Evolutionary conservation across 2,888 invertebrate genomes (phyloP).

Genomic region (Rugalucina vietnamica): DNA sequence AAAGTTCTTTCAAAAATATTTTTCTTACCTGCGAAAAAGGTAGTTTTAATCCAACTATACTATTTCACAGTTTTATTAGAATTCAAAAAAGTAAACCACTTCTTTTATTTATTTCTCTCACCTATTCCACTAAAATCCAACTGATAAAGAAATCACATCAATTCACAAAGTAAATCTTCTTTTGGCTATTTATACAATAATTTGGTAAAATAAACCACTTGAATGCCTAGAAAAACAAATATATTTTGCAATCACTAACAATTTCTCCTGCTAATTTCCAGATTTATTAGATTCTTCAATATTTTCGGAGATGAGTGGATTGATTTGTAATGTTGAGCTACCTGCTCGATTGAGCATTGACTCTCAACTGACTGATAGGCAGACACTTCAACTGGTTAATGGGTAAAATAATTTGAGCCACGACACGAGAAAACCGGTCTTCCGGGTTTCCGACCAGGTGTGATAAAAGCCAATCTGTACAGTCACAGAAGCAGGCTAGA

Average conservation of each 20-base stretch:
- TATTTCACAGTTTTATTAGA: too few relatives aligned
- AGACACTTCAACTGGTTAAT: too few relatives aligned
- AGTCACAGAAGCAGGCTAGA: too few relatives aligned
- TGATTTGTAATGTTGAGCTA: background rate
- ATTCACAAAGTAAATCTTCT: background rate
- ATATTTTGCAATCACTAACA: background rate
- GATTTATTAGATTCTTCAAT: background rate
- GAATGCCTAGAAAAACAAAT: constrained; percentile 8
- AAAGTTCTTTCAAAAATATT: too few relatives aligned
- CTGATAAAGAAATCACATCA: constrained; percentile 5
- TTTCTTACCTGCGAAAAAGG: background rate
- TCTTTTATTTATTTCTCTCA: too few relatives aligned
- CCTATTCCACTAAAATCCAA: constrained; percentile 1
- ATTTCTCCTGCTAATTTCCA: background rate
- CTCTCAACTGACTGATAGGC: background rate
- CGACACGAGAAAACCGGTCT: too few relatives aligned
- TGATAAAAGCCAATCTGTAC: too few relatives aligned
- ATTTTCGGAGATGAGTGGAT: background rate
- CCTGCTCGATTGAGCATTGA: background rate
- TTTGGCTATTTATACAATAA: constrained; percentile 5
- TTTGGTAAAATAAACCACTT: constrained; percentile 8
- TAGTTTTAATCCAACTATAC: background rate
- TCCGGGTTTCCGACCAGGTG: too few relatives aligned
- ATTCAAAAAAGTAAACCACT: too few relatives aligned
- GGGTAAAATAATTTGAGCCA: too few relatives aligned